Evolutionary conservation across 2,888 invertebrate species (phyloP).

Genomic region (Drosophila lacicola): DNA sequence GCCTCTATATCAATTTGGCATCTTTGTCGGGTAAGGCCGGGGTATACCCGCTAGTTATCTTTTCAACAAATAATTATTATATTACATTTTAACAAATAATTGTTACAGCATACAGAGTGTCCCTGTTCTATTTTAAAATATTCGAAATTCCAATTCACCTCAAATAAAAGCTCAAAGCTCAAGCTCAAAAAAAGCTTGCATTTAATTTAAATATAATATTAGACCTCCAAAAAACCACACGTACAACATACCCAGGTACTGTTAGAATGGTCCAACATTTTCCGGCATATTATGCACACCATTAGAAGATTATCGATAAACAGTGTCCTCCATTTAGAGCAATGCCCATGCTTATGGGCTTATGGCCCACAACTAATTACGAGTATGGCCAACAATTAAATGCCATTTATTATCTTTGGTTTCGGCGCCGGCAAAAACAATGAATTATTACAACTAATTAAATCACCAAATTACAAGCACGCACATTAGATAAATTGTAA

Average conservation of each 20-base stretch:
- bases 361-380: constrained; percentile 58
- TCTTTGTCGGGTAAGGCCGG: too few relatives aligned
- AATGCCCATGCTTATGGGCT: constrained; percentile 18
- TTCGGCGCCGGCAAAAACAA: constrained; percentile 48
- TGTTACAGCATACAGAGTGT: too few relatives aligned
- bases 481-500: constrained; percentile 76
- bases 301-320: constrained; percentile 71
- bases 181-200: too few relatives aligned
- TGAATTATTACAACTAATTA: constrained; percentile 76
- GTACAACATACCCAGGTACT: neutral
- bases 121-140: neutral
- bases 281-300: constrained; percentile 58
- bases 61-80: too few relatives aligned
- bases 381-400: constrained; percentile 66
- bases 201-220: constrained; percentile 5
- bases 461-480: constrained; percentile 79
- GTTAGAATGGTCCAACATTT: constrained; percentile 17
- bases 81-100: too few relatives aligned
- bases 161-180: neutral
- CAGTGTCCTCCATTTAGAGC: constrained; percentile 24
- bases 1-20: too few relatives aligned
- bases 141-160: neutral
- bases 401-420: constrained; percentile 74
- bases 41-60: too few relatives aligned
- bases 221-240: neutral